Base-by-base conservation (phyloP, 2,797 vertebrate genomes). In the Xenopus petersii region DNA sequence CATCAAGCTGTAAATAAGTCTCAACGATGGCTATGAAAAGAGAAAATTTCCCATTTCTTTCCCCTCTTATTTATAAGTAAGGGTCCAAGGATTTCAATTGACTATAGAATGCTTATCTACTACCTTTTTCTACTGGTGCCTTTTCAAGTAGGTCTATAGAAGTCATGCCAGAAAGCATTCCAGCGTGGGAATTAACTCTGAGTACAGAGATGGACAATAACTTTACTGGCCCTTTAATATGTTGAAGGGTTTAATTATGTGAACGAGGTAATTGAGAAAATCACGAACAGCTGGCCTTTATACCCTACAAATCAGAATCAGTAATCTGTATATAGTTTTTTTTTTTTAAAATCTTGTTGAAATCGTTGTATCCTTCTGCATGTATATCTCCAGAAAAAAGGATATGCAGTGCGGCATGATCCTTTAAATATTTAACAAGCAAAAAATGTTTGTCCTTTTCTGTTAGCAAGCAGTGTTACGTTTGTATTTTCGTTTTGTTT, bases 81-180 rank as follows among this genome's bases (percentile, higher is more conserved):
- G 21, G 46, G 71, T 70, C 71, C 3, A 30, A 65, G 30, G 60
- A 74, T 79, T 79, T 79, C 77, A 79, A 60, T 17, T n/a, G 55
- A 58, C 12, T 58, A n/a, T 9, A 60, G 9, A 60, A 12, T 60
- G 17, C 21, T 60, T 5, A 17, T 24, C 58, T 24, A 13, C 58
- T 30, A 2, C 26, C 26, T 2, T 10, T 60, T 60, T 26, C 2
- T 60, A 60, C 21, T 60, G 58, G 58, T 60, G 58, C 58, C 21
- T 24, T 24, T 17, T 60, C 4, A 24, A 60, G 17, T 26, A 26
- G 58, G 17, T 2, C 21, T 26, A 60, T 10, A 26, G 11, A 60
- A 56, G 54, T 56, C 54, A 30, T 2, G 54, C 7, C 8, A 58
- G 8, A 21, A 15, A 26, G 9, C 58, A 60, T 60, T 60, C 58